Evolutionary conservation across 2,888 invertebrate species (phyloP).

Genomic region (Eumacrocentrus americanus): DNA sequence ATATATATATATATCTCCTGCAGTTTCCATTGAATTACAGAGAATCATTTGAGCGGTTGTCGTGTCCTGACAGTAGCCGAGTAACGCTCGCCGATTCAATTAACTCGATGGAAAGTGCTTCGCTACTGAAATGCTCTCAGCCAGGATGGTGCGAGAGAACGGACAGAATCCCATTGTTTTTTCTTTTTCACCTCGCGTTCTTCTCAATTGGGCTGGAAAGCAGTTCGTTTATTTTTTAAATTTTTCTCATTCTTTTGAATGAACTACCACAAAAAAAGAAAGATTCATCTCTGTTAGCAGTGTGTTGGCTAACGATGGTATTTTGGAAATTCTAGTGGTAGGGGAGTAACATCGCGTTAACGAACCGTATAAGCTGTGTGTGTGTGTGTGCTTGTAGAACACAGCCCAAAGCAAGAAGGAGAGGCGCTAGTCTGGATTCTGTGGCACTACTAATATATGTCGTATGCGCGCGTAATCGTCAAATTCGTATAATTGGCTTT

Average conservation of each 20-base stretch:
- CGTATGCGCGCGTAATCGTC: background rate
- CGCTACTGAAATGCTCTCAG: constrained; percentile 36
- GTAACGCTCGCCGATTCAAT: constrained; percentile 42
- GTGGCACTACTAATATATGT: background rate
- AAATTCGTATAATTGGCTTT: constrained; percentile 24
- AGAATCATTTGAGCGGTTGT: constrained; percentile 19
- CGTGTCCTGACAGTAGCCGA: background rate
- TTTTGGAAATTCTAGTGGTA: background rate
- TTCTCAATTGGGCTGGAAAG: constrained; percentile 12
- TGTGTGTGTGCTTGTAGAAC: too few species aligned
- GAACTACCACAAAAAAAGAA: background rate
- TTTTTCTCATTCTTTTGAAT: constrained; percentile 8
- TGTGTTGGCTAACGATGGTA: background rate
- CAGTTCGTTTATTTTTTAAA: background rate
- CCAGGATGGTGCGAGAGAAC: constrained; percentile 36
- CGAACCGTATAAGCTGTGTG: background rate
- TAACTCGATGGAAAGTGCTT: constrained; percentile 60
- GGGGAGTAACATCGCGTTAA: background rate
- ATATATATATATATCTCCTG: constrained; percentile 19
- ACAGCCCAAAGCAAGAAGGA: too few species aligned
- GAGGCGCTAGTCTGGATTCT: background rate
- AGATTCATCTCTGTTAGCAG: background rate
- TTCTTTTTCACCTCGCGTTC: constrained; percentile 1
- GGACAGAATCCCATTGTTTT: constrained; percentile 22
- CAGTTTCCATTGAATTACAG: constrained; percentile 59